Conservation (phyloP, 2,113 vertebrate species). For the Amblyopsis rosae region DNA sequence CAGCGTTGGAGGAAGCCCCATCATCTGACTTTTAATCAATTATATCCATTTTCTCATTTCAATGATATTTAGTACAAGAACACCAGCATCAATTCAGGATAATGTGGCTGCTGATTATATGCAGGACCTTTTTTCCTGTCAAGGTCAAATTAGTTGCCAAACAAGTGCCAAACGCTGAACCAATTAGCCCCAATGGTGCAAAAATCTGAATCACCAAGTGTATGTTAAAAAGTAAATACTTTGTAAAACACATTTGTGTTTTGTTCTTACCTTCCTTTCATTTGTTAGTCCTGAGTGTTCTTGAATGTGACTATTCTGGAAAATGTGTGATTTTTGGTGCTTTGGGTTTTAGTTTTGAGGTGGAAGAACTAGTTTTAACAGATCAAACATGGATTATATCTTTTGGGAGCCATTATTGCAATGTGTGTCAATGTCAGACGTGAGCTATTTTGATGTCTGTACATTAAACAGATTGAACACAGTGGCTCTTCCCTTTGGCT, state of each 20-base stretch:
- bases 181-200: slow-evolving; percentile 36
- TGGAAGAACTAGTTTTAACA: slow-evolving; percentile 11
- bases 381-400: slow-evolving; percentile 37
- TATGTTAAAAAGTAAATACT: neutral
- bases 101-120: slow-evolving; percentile 2
- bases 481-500: slow-evolving; percentile 15
- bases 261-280: slow-evolving; percentile 1
- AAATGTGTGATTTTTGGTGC: slow-evolving; percentile 21
- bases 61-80: neutral
- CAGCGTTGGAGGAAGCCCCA: slow-evolving; percentile 4
- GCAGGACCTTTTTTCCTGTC: no score
- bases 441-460: neutral
- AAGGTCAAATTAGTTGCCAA: slow-evolving; percentile 8
- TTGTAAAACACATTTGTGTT: no score
- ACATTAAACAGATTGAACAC: slow-evolving; percentile 5
- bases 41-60: neutral
- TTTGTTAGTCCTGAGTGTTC: neutral
- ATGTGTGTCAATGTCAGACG: slow-evolving; percentile 28
- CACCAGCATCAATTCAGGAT: neutral
- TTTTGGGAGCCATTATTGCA: slow-evolving; percentile 14
- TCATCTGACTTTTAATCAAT: slow-evolving; percentile 3
- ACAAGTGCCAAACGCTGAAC: neutral
- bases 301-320: slow-evolving; percentile 48
- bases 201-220: slow-evolving; percentile 21
- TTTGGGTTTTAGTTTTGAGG: slow-evolving; percentile 9